A percentile compares a stretch with the other conserved stretches of the same genome.
phyloP scores from a whole-genome alignment of 2,888 invertebrate genomes.

The Hipparchia sbordonii region DNA sequence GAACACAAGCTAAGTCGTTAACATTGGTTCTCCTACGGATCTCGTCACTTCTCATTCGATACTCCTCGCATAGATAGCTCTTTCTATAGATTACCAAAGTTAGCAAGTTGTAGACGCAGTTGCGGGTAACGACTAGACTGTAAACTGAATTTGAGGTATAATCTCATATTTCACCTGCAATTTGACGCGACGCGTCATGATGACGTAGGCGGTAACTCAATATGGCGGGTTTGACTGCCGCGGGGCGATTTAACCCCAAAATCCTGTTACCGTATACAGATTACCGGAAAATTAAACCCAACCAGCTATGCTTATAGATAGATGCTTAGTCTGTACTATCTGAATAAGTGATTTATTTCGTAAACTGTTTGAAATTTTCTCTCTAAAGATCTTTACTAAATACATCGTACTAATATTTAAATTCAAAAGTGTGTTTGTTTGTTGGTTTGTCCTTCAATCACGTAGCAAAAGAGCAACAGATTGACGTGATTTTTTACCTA shows the following conservation, averaged over 20 bases:
- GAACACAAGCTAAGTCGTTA: too few species aligned
- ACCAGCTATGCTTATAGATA: constrained; percentile 35
- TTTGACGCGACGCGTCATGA: constrained; percentile 41
- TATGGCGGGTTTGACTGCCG: constrained; percentile 44
- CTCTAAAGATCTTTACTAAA: too few species aligned
- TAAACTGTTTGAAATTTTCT: background rate
- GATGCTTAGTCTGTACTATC: background rate
- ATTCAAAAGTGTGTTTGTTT: too few species aligned
- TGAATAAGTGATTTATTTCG: background rate
- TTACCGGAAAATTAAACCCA: constrained; percentile 46
- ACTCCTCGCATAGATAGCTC: too few species aligned
- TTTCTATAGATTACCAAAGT: too few species aligned
- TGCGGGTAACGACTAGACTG: background rate
- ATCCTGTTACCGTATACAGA: constrained; percentile 45
- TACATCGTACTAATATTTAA: too few species aligned
- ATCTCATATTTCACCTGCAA: constrained; percentile 43
- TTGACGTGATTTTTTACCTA: too few species aligned
- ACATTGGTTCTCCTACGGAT: too few species aligned
- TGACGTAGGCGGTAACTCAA: constrained; percentile 44
- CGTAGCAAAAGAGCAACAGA: background rate
- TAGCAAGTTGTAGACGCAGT: background rate
- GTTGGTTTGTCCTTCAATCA: background rate
- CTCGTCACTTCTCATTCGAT: background rate
- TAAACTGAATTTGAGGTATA: constrained; percentile 16
- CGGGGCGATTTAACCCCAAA: constrained; percentile 43